Conservation (phyloP, 2,888 invertebrate species). For the Zhengitettix transpicula region DNA sequence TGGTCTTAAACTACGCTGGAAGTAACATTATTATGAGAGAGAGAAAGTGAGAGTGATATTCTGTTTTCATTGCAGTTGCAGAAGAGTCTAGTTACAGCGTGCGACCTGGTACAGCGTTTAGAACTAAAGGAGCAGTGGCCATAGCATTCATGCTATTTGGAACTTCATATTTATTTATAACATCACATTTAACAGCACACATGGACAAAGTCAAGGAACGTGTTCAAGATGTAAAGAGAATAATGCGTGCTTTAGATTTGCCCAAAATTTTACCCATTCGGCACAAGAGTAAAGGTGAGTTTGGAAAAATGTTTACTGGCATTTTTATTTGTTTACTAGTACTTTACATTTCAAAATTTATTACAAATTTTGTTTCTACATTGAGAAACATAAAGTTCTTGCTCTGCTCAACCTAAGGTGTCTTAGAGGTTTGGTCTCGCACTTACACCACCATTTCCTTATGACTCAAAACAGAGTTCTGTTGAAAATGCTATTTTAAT, state of each 20-base stretch:
- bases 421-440: background rate
- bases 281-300: slow-evolving; percentile 52
- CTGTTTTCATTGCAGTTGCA: slow-evolving; percentile 32
- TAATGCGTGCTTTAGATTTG: slow-evolving; percentile 63
- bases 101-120: slow-evolving; percentile 74
- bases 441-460: too few species aligned
- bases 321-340: background rate
- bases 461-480: too few species aligned
- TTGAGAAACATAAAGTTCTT: background rate
- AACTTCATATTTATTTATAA: slow-evolving; percentile 86
- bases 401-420: too few species aligned
- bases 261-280: slow-evolving; percentile 64
- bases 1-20: too few species aligned
- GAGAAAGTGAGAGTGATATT: too few species aligned
- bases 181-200: slow-evolving; percentile 87
- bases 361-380: background rate
- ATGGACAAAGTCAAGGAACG: slow-evolving; percentile 68
- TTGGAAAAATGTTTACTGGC: too few species aligned
- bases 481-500: too few species aligned
- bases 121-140: slow-evolving; percentile 90
- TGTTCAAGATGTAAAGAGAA: slow-evolving; percentile 69
- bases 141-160: slow-evolving; percentile 88
- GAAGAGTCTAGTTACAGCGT: slow-evolving; percentile 80
- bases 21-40: too few species aligned
- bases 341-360: background rate